These are phyloP conservation scores for Epinephelus fuscoguttatus DNA, from an alignment of 2,113 vertebrate genomes.

Conservation along the genomic window DNA sequence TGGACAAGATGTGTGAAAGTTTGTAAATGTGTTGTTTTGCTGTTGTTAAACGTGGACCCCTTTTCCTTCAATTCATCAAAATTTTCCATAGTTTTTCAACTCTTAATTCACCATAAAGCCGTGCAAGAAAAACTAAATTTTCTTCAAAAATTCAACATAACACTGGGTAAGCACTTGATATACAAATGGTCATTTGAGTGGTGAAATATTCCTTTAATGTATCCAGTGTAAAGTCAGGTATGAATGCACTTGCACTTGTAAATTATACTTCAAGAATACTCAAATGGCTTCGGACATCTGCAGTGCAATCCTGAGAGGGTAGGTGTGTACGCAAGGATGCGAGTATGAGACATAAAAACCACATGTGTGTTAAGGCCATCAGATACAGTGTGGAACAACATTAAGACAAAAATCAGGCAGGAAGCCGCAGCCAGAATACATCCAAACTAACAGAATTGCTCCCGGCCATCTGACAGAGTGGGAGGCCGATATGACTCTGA, in stretches of 20 bases:
- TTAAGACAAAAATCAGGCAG: slow-evolving; percentile 61
- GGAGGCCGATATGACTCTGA: slow-evolving; percentile 59
- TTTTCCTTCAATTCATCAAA: too few relatives aligned
- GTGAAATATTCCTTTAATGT: background rate
- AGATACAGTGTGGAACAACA: slow-evolving; percentile 59
- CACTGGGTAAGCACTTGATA: too few relatives aligned
- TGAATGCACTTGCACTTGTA: slow-evolving; percentile 2
- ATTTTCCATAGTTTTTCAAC: too few relatives aligned
- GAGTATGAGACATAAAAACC: slow-evolving; percentile 37
- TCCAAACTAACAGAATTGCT: slow-evolving; percentile 62
- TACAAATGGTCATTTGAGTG: too few relatives aligned
- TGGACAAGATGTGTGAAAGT: too few relatives aligned
- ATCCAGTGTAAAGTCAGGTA: background rate
- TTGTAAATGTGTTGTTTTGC: too few relatives aligned
- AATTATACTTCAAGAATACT: slow-evolving; percentile 10
- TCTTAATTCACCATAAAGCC: too few relatives aligned
- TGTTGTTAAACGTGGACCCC: too few relatives aligned
- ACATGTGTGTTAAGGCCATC: slow-evolving; percentile 57
- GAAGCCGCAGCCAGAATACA: slow-evolving; percentile 52
- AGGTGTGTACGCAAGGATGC: slow-evolving; percentile 35
- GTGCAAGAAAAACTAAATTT: too few relatives aligned
- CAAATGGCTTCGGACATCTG: slow-evolving; percentile 35
- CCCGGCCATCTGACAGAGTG: slow-evolving; percentile 61
- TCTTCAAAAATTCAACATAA: too few relatives aligned
- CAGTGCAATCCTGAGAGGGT: slow-evolving; percentile 12